Percentiles rank a stretch among this genome's conserved stretches.
These are phyloP conservation scores for Lydus trimaculatus DNA, from an alignment of 2,888 invertebrate genomes.

Conservation along the genomic window DNA sequence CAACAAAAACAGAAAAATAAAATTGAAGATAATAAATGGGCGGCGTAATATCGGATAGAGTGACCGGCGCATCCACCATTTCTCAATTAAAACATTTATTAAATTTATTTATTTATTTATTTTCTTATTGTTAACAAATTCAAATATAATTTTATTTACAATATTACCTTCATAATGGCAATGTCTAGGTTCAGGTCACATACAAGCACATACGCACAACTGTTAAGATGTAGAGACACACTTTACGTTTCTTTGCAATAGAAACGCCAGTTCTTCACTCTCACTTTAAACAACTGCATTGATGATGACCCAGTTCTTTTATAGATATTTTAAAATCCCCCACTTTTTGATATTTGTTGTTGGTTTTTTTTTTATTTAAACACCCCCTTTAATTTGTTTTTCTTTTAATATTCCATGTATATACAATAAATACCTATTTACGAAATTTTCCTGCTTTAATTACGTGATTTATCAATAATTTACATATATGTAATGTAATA, in stretches of 20 bases:
- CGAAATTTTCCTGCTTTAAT: conserved; percentile 13
- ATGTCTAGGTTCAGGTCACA: conserved; percentile 48
- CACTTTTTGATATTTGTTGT: no score
- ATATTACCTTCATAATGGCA: conserved; percentile 51
- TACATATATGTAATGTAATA: not conserved
- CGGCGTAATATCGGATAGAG: no score
- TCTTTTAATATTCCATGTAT: conserved; percentile 12
- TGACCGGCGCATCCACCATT: not conserved
- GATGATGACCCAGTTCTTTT: conserved; percentile 51
- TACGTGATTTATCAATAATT: conserved; percentile 12
- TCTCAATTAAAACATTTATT: not conserved
- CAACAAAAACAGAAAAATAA: no score
- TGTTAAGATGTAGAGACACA: conserved; percentile 36
- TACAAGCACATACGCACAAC: conserved; percentile 41
- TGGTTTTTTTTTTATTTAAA: no score
- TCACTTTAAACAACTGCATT: conserved; percentile 47
- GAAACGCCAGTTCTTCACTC: conserved; percentile 50
- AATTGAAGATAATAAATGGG: no score
- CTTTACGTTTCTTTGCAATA: conserved; percentile 35
- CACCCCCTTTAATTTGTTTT: conserved; percentile 19
- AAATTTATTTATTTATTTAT: not conserved
- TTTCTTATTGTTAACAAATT: not conserved
- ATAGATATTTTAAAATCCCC: conserved; percentile 45
- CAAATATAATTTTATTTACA: no score
- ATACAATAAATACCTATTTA: conserved; percentile 13